Conservation (phyloP, 2,888 invertebrate genomes). For the Chymomyza amoena region DNA sequence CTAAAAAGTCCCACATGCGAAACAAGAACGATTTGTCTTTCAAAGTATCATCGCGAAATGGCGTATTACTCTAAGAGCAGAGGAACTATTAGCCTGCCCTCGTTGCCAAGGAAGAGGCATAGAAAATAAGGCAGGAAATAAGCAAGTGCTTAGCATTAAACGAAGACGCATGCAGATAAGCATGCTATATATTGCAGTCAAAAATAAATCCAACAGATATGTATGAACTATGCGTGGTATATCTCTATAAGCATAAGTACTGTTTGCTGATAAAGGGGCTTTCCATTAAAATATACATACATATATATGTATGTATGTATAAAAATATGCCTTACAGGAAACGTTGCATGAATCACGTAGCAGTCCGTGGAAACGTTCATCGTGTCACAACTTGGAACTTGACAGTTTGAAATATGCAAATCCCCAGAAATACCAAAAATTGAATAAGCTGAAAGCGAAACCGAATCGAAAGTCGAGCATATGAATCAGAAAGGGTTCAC, state of each 20-base stretch:
- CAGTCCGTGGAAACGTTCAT: neutral
- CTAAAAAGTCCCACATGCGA: too few species aligned
- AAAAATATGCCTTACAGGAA: conserved; percentile 6
- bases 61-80: too few species aligned
- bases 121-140: conserved; percentile 7
- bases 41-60: too few species aligned
- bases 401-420: neutral
- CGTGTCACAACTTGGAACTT: neutral
- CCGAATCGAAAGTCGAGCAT: conserved; percentile 17
- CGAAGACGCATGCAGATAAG: neutral
- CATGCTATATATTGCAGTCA: neutral
- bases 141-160: neutral
- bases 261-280: neutral
- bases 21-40: too few species aligned
- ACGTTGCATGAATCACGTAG: conserved; percentile 36
- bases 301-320: neutral
- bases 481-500: conserved; percentile 8
- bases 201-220: neutral
- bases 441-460: conserved; percentile 14
- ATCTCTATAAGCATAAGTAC: neutral
- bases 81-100: too few species aligned
- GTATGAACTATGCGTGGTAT: too few species aligned
- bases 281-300: neutral
- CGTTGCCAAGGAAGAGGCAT: neutral
- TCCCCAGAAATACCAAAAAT: neutral